These are phyloP conservation scores for Chionodraco myersi DNA, from an alignment of 2,113 vertebrate species.

Conservation along the genomic window DNA sequence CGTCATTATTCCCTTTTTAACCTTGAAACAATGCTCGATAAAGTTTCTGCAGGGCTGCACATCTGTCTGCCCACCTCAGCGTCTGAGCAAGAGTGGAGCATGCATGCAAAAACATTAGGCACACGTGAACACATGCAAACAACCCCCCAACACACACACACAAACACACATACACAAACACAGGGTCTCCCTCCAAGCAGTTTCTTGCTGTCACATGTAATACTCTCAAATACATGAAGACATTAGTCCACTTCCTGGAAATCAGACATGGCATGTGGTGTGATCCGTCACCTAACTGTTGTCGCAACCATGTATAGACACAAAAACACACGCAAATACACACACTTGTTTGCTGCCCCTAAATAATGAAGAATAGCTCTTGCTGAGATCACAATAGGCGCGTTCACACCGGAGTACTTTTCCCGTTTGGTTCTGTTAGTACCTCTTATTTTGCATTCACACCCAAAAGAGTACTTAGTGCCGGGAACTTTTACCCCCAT, in stretches of 20 bases:
- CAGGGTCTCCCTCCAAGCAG: conserved; percentile 32
- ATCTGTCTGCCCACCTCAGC: conserved; percentile 51
- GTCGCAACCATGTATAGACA: not conserved
- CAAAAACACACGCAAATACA: not conserved
- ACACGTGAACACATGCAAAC: conserved; percentile 6
- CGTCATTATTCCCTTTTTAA: conserved; percentile 8
- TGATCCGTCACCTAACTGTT: no score
- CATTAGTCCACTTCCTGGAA: conserved; percentile 20
- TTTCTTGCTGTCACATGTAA: conserved; percentile 48
- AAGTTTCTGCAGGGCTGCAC: conserved; percentile 29
- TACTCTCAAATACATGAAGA: conserved; percentile 15
- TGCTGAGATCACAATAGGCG: conserved; percentile 41
- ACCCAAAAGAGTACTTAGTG: no score
- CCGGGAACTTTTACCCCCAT: no score
- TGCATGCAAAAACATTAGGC: conserved; percentile 8
- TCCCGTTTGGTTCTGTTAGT: no score
- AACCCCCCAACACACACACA: not conserved
- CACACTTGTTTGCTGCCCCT: conserved; percentile 46
- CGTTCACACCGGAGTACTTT: no score
- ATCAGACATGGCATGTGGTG: not conserved
- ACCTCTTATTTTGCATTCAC: no score
- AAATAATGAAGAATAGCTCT: conserved; percentile 63
- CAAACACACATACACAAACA: not conserved
- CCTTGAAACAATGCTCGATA: conserved; percentile 14
- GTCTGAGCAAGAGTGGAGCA: conserved; percentile 32